Evolutionary conservation across 2,888 invertebrate genomes (phyloP).

Genomic region (Catocala nupta): DNA sequence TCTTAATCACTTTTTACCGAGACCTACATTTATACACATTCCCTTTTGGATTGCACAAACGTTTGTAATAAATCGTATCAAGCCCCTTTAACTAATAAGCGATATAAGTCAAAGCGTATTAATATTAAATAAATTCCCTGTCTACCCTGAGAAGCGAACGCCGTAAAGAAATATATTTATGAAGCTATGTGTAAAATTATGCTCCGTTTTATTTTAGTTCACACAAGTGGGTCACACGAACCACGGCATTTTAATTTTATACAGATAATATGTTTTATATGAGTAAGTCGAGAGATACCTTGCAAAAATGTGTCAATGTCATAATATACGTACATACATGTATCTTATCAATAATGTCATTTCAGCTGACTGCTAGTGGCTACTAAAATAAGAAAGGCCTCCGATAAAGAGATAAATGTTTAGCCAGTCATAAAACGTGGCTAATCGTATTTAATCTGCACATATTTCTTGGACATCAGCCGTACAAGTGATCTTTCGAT

Average conservation of each 20-base stretch:
- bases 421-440: background rate
- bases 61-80: background rate
- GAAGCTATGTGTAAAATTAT: conserved; percentile 36
- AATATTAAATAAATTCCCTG: conserved; percentile 15
- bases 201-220: conserved; percentile 47
- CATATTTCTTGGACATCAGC: background rate
- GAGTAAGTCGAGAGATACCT: conserved; percentile 38
- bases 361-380: conserved; percentile 25
- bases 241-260: conserved; percentile 38
- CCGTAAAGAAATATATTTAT: conserved; percentile 47
- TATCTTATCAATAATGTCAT: conserved; percentile 65
- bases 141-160: conserved; percentile 24
- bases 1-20: too few species aligned
- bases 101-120: conserved; percentile 5
- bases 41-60: background rate
- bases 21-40: too few species aligned
- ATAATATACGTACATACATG: conserved; percentile 34
- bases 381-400: conserved; percentile 11
- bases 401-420: conserved; percentile 5
- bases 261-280: conserved; percentile 33
- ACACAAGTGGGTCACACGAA: conserved; percentile 43
- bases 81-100: background rate
- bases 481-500: too few species aligned
- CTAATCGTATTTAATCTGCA: background rate
- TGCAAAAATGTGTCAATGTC: conserved; percentile 68